Base-by-base conservation (phyloP, 2,113 vertebrate genomes). In the Proterorhinus semilunaris region DNA sequence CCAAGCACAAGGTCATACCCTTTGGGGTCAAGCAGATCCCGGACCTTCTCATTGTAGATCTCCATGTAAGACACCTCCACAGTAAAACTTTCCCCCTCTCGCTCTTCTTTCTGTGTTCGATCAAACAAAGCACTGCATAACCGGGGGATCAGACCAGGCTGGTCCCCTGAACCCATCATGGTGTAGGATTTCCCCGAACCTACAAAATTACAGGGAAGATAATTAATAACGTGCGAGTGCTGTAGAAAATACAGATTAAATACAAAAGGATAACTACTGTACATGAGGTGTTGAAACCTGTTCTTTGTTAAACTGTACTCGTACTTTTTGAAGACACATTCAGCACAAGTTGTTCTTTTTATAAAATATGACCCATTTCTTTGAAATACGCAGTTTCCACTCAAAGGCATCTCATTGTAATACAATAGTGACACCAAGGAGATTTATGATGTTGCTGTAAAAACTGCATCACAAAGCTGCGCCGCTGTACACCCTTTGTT, bases 61-160 rank as follows among this genome's bases (percentile, higher is more conserved):
- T 99, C 97, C 97, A 99, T 98, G 88, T 94, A 99, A 71, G 97
- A 99, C 7, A 99, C 97, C 88, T 99, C 97, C 3, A 99, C 96
- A 69, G 97, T 98, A 83, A 98, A 99, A 83, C 94, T 94, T 89
- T 98, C 95, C 79, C 95, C 92, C 78, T 98, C 95, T 0, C 91
- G 93, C 82, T 96, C 94, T 10, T 97, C 95, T 59, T 92, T 94
- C 83, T 96, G 91, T 0, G 95, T 96, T 62, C 97, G 92, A 15
- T 96, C 95, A 54, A 99, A 98, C 80, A 99, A 93, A 7, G 95
- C 93, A 81, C 96, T 98, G 84, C 97, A 99, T 65, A 99, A 95
- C 42, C 95, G 93, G 0, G 97, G 97, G 75, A 98, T 99, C 87
- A 99, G 89, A 36, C 97, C 97, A 0, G 96, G 97, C 70, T 98